phyloP scores from a whole-genome alignment of 2,113 vertebrate genomes.

The Etheostoma cragini region DNA sequence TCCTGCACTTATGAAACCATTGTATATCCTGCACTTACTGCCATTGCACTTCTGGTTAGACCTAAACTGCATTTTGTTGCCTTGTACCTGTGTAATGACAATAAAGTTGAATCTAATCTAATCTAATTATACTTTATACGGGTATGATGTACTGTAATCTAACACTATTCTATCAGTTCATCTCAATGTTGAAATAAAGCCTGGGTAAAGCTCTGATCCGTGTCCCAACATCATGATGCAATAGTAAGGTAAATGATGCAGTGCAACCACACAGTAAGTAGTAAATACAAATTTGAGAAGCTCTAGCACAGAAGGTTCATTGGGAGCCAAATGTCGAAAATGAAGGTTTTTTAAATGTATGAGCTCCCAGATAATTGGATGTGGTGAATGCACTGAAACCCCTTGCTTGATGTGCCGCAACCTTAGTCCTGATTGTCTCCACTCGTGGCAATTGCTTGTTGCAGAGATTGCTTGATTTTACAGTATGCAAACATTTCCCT shows the following conservation, averaged over 20 bases:
- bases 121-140: not conserved
- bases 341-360: constrained; percentile 53
- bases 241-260: constrained; percentile 35
- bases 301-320: constrained; percentile 9
- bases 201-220: not conserved
- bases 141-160: constrained; percentile 20
- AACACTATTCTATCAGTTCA: constrained; percentile 4
- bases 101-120: no score
- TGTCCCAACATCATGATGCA: constrained; percentile 2
- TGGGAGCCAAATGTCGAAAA: constrained; percentile 17
- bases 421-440: constrained; percentile 67
- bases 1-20: no score
- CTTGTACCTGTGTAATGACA: no score
- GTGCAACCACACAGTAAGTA: constrained; percentile 9
- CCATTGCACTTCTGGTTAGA: no score
- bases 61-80: no score
- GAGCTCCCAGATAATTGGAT: constrained; percentile 60
- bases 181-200: constrained; percentile 13
- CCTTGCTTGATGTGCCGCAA: constrained; percentile 54
- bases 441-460: constrained; percentile 45
- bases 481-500: constrained; percentile 47
- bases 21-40: no score
- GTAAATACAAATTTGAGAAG: constrained; percentile 34
- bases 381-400: constrained; percentile 53
- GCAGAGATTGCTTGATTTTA: constrained; percentile 53